Evolutionary conservation across 2,113 vertebrate species (phyloP).

Genomic region (Ovibos moschatus): DNA sequence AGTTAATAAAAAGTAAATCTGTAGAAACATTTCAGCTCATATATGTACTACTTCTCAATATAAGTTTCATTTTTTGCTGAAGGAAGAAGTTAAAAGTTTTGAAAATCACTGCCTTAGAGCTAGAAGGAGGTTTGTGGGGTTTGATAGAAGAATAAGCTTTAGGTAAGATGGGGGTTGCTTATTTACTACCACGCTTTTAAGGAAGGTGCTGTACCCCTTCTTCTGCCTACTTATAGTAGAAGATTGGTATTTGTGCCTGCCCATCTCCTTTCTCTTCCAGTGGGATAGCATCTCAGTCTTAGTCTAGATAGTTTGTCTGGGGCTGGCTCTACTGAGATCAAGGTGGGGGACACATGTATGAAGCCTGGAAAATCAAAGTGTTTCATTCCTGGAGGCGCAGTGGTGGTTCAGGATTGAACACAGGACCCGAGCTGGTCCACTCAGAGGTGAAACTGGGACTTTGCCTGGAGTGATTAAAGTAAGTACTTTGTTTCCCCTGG

Average conservation of each 20-base stretch:
- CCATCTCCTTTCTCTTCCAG: background rate
- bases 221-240: background rate
- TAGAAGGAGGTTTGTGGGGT: background rate
- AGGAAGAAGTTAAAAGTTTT: background rate
- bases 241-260: background rate
- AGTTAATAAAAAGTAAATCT: conserved; percentile 20
- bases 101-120: background rate
- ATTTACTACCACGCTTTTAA: background rate
- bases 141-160: background rate
- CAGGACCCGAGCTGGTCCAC: background rate
- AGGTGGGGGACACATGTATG: background rate
- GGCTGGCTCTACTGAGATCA: background rate
- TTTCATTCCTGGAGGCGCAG: background rate
- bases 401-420: background rate
- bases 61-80: background rate
- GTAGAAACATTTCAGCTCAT: background rate
- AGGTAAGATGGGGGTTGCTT: background rate
- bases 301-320: background rate
- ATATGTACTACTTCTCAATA: background rate
- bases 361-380: background rate
- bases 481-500: background rate
- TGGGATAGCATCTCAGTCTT: background rate
- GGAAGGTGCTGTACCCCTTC: background rate
- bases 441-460: background rate
- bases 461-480: background rate